Evolutionary conservation across 2,797 vertebrate species (phyloP).

Genomic region (Cirrhinus molitorella): DNA sequence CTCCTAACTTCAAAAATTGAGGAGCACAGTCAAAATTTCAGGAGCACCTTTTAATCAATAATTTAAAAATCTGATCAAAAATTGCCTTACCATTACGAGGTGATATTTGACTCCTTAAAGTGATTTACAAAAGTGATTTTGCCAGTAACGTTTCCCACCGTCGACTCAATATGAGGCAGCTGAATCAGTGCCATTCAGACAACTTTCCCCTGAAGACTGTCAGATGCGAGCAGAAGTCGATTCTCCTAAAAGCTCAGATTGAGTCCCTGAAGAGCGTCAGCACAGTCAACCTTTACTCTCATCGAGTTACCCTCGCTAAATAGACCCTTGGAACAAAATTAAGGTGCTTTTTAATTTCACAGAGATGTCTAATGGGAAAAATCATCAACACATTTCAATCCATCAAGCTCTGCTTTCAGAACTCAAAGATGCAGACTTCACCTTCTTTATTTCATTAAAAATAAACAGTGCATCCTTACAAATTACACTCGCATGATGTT

Average conservation of each 20-base stretch:
- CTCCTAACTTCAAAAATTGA: too few relatives aligned
- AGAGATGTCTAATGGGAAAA: slow-evolving; percentile 8
- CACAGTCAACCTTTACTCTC: slow-evolving; percentile 31
- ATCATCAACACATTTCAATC: slow-evolving; percentile 8
- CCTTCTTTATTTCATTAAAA: not conserved
- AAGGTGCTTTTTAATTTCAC: slow-evolving; percentile 20
- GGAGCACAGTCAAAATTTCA: too few relatives aligned
- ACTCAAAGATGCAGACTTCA: not conserved
- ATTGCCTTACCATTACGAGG: too few relatives aligned
- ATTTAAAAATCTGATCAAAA: too few relatives aligned
- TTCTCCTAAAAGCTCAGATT: slow-evolving; percentile 18
- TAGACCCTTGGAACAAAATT: slow-evolving; percentile 21
- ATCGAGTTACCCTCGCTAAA: slow-evolving; percentile 41
- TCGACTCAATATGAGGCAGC: not conserved
- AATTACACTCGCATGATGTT: not conserved
- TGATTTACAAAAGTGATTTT: too few relatives aligned
- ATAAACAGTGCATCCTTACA: not conserved
- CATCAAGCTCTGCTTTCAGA: not conserved
- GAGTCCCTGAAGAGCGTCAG: not conserved
- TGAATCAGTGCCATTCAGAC: not conserved
- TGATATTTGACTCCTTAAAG: too few relatives aligned
- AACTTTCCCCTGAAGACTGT: not conserved
- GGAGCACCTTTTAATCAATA: too few relatives aligned
- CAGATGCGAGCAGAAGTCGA: not conserved
- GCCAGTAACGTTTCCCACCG: not conserved